phyloP scores from a whole-genome alignment of 2,888 invertebrate genomes.

The Cantharis flavilabris region DNA sequence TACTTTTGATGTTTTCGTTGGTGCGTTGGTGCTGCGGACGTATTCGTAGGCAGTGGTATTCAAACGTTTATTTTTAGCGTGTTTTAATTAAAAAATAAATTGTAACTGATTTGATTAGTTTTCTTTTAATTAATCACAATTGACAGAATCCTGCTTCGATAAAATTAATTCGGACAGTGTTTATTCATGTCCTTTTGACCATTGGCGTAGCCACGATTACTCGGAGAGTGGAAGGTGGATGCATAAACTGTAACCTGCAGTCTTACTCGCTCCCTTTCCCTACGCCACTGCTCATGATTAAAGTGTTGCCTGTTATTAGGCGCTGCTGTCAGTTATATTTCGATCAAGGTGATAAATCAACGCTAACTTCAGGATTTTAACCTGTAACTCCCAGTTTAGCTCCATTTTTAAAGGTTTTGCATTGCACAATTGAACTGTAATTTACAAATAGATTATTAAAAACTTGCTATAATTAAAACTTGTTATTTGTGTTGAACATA shows the following conservation, averaged over 20 bases:
- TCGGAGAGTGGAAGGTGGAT: too few relatives aligned
- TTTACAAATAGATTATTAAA: neutral
- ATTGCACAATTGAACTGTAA: neutral
- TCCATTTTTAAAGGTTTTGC: neutral
- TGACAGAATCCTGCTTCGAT: too few relatives aligned
- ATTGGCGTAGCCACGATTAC: too few relatives aligned
- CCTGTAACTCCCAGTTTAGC: neutral
- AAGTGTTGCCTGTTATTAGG: neutral
- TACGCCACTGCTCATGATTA: neutral
- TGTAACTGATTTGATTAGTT: too few relatives aligned
- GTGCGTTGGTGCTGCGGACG: neutral
- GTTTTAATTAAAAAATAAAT: too few relatives aligned
- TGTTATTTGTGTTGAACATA: neutral
- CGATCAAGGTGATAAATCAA: neutral
- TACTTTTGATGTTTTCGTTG: conserved; percentile 2
- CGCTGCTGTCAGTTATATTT: neutral
- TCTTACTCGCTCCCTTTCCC: too few relatives aligned
- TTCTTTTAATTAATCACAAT: too few relatives aligned
- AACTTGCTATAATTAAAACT: neutral
- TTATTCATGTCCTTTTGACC: too few relatives aligned
- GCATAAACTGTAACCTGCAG: too few relatives aligned
- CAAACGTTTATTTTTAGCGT: neutral
- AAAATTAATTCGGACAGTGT: too few relatives aligned
- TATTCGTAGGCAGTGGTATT: neutral
- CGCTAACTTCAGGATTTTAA: neutral